Evolutionary conservation across 2,888 invertebrate genomes (phyloP), one percentile per base, ranked within the genome.

Genomic region (Polylopha cassiicola): DNA sequence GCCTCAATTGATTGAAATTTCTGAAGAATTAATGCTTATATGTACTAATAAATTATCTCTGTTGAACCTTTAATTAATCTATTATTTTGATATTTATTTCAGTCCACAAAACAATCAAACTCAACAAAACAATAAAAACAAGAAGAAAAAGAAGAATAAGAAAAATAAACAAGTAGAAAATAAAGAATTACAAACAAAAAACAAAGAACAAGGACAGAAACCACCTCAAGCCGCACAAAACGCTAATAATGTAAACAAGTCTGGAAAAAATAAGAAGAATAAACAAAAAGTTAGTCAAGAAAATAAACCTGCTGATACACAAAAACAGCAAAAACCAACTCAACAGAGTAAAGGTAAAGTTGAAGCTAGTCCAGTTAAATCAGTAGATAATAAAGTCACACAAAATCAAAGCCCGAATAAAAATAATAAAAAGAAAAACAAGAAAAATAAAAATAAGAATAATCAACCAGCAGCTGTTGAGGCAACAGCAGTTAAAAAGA

Each of bases 341-440:
- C n/a, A n/a, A n/a, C n/a, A 18, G 7, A 8, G 3, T 1, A 24
- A 30, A 9, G 5, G 34, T 9, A 41, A 41, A 36, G 23, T 15
- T 8, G 21, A 30, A 15, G 30, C 24, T 6, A 30, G 30, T 13
- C 24, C 41, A 5, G 29, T 13, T 10, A 41, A 30, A 24, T 18
- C 29, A 7, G 14, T n/a, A 6, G 14, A 10, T 9, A 34, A 29
- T 9, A 41, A 10, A 4, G 1, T 23, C 10, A 27, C 22, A 9
- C 29, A 34, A 41, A 38, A 39, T 8, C 29, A 34, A 32, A 55
- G 48, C 32, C 56, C 52, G 4, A 63, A 53, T 21, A 65, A 67
- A 47, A 61, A 62, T 33, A 58, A 59, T 44, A 62, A 62, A 22
- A 64, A 61, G 22, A 61, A 57, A 31, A 65, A 62, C 29, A 59